Evolutionary conservation across 2,888 invertebrate species (phyloP).

Genomic region (Netelia fuscicornis): DNA sequence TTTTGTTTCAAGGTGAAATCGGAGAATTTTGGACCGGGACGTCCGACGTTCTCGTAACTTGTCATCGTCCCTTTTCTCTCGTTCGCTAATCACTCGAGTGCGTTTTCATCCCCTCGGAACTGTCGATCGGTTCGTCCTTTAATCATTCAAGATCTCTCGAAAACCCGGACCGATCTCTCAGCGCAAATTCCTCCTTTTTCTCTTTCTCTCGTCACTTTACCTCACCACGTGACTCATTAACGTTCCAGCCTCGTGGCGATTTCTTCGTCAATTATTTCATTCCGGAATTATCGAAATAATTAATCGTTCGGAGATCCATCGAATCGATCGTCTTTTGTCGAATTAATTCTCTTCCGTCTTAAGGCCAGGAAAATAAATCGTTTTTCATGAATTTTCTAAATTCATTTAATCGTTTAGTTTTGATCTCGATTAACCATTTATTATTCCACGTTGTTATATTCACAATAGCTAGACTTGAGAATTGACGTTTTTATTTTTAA

Average conservation of each 20-base stretch:
- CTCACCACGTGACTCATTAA: not conserved
- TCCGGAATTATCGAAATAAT: not conserved
- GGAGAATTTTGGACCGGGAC: not conserved
- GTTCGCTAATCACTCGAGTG: slow-evolving; percentile 39
- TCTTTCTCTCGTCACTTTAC: not conserved
- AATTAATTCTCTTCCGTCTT: too few relatives aligned
- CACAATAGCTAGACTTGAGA: too few relatives aligned
- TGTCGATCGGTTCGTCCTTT: slow-evolving; percentile 59
- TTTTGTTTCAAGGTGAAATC: not conserved
- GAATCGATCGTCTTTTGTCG: too few relatives aligned
- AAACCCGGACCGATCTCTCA: slow-evolving; percentile 42
- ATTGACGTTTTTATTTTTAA: too few relatives aligned
- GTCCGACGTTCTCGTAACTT: not conserved
- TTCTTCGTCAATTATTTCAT: not conserved
- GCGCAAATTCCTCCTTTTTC: not conserved
- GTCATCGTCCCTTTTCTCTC: slow-evolving; percentile 34
- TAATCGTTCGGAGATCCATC: not conserved
- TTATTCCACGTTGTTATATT: too few relatives aligned
- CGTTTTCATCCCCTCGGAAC: slow-evolving; percentile 48
- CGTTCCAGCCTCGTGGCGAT: not conserved
- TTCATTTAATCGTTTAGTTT: too few relatives aligned
- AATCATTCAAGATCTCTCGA: slow-evolving; percentile 60
- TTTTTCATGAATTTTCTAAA: too few relatives aligned
- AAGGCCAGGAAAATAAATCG: too few relatives aligned
- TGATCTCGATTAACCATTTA: too few relatives aligned